Base-by-base conservation (phyloP, 2,113 vertebrate species). In the Chloropsis cyanopogon region DNA sequence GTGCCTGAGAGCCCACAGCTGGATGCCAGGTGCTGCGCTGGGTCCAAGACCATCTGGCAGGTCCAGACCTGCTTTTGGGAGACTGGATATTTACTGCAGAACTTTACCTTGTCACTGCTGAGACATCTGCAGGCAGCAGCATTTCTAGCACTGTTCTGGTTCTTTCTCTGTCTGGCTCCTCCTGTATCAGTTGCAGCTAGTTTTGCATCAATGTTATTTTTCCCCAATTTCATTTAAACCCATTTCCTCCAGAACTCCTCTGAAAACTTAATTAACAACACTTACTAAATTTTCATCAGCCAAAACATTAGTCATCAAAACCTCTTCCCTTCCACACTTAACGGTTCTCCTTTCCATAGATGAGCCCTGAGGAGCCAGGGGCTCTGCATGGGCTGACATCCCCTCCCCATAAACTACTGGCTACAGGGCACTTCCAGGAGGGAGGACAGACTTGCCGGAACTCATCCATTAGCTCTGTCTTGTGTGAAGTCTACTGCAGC, bases 61-160 rank as follows among this genome's bases (percentile, higher is more conserved):
- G 81, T 47, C n/a, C n/a, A 73, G 23, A 41, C 14, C 18, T 77
- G 41, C 23, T 54, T 84, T 54, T 84, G 52, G 50, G 84, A 78
- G 42, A 91, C 78, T 89, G 82, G 61, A 73, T 91, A 87, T 89
- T 89, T 89, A 65, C 52, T 89, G 65, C 83, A 91, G 73, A 95
- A 50, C 35, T 91, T 88, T 72, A 91, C 46, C 37, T 88, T 17
- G 7, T 93, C 7, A 0, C 60, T 91, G 44, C 46, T 84, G 77
- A 60, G 42, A 86, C 11, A 25, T 44, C 54, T 63, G 72, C 37
- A 57, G 42, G 64, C 72, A 88, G 83, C 69, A 91, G 31, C 0
- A 0, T 78, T 95, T 95, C 81, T 87, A 83, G 72, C 24, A 70
- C 18, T 3, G 0, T 66, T 81, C 52, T 91, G 47, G 7, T 81